Percentiles rank a stretch among this genome's conserved stretches.
Evolutionary conservation across 2,797 vertebrate species (phyloP).

Genomic region (Muscicapa striata): DNA sequence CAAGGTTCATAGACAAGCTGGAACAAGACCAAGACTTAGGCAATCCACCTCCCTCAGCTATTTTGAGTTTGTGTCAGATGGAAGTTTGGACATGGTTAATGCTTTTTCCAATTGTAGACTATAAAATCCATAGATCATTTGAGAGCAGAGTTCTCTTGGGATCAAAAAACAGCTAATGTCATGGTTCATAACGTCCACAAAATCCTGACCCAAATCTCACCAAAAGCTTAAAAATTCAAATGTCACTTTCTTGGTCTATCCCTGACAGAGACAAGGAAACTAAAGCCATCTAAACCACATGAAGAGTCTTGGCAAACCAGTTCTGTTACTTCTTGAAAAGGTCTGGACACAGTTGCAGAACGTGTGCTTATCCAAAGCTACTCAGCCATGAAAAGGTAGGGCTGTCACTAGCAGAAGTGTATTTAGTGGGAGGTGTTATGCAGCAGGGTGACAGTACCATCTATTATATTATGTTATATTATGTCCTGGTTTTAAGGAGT

Average conservation of each 20-base stretch:
- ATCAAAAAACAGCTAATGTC: background rate
- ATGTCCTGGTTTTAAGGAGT: too few relatives aligned
- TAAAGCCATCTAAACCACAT: background rate
- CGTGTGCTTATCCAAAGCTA: background rate
- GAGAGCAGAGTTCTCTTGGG: background rate
- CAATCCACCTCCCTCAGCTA: background rate
- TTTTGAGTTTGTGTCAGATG: background rate
- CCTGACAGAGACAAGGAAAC: background rate
- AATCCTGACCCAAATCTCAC: background rate
- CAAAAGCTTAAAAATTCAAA: background rate
- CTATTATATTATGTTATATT: background rate
- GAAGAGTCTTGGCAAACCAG: conserved; percentile 30
- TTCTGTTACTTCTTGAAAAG: background rate
- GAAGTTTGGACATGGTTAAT: background rate
- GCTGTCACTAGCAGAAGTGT: background rate
- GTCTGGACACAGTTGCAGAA: background rate
- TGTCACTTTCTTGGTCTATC: background rate
- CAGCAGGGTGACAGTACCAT: background rate
- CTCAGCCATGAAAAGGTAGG: background rate
- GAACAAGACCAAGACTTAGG: background rate
- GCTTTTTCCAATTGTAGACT: background rate
- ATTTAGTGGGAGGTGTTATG: background rate
- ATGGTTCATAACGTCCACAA: background rate
- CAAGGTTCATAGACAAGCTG: background rate
- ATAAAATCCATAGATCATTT: background rate